Evolutionary conservation across 2,113 vertebrate species (phyloP).

Genomic region (Leptodactylus fuscus): DNA sequence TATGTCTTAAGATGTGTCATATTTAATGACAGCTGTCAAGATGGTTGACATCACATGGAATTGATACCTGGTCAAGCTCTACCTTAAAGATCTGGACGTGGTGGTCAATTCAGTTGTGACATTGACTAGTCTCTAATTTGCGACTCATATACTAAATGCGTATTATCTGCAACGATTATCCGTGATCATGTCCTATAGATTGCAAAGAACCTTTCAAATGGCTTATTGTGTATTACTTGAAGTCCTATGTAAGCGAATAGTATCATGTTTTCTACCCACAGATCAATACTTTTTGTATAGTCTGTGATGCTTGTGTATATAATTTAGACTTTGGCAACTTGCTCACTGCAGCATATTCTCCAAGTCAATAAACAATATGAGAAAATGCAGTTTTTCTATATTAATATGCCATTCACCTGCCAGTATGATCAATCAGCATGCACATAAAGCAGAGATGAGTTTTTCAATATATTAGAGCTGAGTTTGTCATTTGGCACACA

Average conservation of each 20-base stretch:
- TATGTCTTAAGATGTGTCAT: not conserved
- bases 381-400: not conserved
- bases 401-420: not conserved
- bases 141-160: not conserved
- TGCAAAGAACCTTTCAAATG: not conserved
- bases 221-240: not conserved
- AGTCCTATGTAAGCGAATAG: not conserved
- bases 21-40: conserved; percentile 1
- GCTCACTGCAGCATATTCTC: not conserved
- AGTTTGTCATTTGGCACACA: not conserved
- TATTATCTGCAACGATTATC: not conserved
- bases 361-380: not conserved
- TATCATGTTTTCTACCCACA: not conserved
- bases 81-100: not conserved
- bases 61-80: not conserved
- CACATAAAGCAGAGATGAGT: not conserved
- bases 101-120: not conserved
- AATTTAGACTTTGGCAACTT: not conserved
- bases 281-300: not conserved
- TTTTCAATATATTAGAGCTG: not conserved
- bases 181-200: not conserved
- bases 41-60: not conserved
- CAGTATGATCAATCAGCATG: not conserved
- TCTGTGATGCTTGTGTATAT: not conserved
- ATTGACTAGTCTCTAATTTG: not conserved